phyloP scores from a whole-genome alignment of 2,113 vertebrate species.

The Tragelaphus strepsiceros region DNA sequence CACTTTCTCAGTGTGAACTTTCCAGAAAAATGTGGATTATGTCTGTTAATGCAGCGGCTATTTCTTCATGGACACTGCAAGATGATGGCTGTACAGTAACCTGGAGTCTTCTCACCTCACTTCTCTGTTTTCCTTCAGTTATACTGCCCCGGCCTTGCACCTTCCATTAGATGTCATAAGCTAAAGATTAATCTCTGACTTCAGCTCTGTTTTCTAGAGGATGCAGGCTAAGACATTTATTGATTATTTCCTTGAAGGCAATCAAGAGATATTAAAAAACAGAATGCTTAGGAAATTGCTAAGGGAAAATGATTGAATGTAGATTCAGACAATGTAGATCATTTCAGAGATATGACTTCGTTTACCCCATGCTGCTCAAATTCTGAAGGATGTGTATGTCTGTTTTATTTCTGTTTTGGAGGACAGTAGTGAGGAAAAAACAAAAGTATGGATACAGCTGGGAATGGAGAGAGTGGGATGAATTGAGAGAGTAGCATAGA shows the following conservation, averaged over 20 bases:
- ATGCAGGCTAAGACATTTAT: background rate
- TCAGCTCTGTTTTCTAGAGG: slow-evolving; percentile 10
- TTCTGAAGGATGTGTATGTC: background rate
- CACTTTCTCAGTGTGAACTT: background rate
- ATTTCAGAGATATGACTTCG: background rate
- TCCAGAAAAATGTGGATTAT: background rate
- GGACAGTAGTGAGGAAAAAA: background rate
- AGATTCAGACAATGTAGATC: background rate
- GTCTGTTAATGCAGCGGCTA: background rate
- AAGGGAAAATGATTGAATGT: background rate
- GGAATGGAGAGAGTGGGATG: background rate
- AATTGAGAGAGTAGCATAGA: background rate
- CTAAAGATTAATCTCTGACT: slow-evolving; percentile 10
- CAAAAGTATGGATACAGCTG: background rate
- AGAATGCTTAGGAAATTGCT: background rate
- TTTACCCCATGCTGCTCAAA: background rate
- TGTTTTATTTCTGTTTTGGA: background rate
- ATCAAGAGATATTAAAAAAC: background rate
- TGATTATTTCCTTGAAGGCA: slow-evolving; percentile 31
- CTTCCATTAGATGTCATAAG: background rate
- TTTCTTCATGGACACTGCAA: background rate
- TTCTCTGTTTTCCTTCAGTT: background rate
- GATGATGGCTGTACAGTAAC: too few relatives aligned
- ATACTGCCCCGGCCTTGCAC: background rate
- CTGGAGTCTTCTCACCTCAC: background rate